These are phyloP conservation scores for Saturnia japonica DNA, from an alignment of 2,888 invertebrate species.

Conservation along the genomic window DNA sequence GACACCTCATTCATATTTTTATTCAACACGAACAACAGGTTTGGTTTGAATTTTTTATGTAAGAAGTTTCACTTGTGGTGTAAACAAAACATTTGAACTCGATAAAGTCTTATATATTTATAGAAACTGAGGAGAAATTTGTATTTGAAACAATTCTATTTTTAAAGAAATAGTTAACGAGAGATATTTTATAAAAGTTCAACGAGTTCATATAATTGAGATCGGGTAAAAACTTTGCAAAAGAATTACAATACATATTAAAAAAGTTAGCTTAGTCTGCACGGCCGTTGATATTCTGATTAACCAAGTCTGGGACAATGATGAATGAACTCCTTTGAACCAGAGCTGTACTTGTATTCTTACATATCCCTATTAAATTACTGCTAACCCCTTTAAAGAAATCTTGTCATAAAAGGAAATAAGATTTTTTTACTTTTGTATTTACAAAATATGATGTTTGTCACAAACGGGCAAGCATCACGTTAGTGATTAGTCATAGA, in stretches of 20 bases:
- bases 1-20: slow-evolving; percentile 5
- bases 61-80: slow-evolving; percentile 4
- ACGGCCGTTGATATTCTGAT: too few species aligned
- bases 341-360: too few species aligned
- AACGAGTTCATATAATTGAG: not conserved
- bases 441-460: too few species aligned
- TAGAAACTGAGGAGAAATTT: slow-evolving; percentile 4
- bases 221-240: not conserved
- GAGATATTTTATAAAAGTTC: not conserved
- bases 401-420: too few species aligned
- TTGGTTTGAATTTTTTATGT: not conserved
- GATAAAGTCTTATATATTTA: not conserved
- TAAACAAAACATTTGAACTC: not conserved
- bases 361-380: too few species aligned
- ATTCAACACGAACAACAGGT: slow-evolving; percentile 1
- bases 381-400: too few species aligned
- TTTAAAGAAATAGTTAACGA: not conserved
- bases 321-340: too few species aligned
- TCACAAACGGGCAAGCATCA: too few species aligned
- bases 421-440: too few species aligned
- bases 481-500: too few species aligned
- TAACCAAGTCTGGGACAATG: too few species aligned
- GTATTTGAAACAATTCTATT: not conserved
- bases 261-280: not conserved
- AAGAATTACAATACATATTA: not conserved